phyloP scores from a whole-genome alignment of 2,888 invertebrate species.

The Tillus elongatus region DNA sequence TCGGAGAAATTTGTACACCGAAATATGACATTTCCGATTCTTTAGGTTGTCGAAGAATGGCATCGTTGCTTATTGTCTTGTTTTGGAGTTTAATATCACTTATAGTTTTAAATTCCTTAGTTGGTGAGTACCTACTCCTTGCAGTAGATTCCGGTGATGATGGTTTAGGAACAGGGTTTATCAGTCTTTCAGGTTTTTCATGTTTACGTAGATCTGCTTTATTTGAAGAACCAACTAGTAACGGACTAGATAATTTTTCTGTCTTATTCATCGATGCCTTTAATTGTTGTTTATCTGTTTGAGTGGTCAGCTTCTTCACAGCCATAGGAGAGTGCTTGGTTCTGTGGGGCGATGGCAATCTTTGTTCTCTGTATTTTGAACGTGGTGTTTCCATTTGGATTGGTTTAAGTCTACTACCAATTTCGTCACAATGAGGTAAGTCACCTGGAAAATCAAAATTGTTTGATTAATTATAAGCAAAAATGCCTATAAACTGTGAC shows the following conservation, averaged over 20 bases:
- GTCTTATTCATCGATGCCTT: too few species aligned
- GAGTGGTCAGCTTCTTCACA: too few species aligned
- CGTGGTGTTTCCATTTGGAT: too few species aligned
- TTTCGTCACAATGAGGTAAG: too few species aligned
- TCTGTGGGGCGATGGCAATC: too few species aligned
- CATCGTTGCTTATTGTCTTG: slow-evolving; percentile 22
- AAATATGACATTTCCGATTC: slow-evolving; percentile 41
- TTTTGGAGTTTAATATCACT: slow-evolving; percentile 20
- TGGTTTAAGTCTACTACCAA: too few species aligned
- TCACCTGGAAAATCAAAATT: too few species aligned
- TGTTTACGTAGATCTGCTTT: slow-evolving; percentile 10
- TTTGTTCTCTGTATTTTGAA: too few species aligned
- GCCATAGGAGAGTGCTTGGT: too few species aligned
- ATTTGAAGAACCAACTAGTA: slow-evolving; percentile 25
- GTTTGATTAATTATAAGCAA: too few species aligned
- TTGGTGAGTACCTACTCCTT: slow-evolving; percentile 15
- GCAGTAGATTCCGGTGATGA: slow-evolving; percentile 9
- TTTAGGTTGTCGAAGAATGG: slow-evolving; percentile 37
- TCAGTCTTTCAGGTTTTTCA: slow-evolving; percentile 2
- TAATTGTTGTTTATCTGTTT: too few species aligned
- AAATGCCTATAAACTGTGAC: too few species aligned
- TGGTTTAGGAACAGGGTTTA: slow-evolving; percentile 4
- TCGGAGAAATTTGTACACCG: slow-evolving; percentile 33
- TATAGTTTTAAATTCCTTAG: slow-evolving; percentile 20
- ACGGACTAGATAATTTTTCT: slow-evolving; percentile 36